Percentiles rank a stretch among this genome's conserved stretches.
Conservation (phyloP, 2,888 invertebrate species). For the Megastigmus dorsalis region DNA sequence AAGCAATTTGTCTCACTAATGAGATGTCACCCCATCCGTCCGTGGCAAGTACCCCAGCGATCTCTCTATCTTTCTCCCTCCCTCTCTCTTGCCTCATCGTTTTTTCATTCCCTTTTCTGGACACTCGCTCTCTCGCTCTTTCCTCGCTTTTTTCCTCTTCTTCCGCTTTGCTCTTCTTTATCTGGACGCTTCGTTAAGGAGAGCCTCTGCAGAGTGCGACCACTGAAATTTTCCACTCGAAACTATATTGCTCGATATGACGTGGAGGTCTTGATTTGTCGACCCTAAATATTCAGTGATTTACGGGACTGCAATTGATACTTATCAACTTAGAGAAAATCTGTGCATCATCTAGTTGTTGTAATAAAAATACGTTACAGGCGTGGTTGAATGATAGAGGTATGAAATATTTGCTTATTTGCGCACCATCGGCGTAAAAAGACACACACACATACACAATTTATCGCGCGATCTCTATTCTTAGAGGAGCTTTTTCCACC, state of each 20-base stretch:
- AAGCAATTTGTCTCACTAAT: conserved; percentile 75
- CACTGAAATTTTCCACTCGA: neutral
- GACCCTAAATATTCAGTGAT: too few relatives aligned
- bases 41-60: conserved; percentile 57
- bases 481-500: too few relatives aligned
- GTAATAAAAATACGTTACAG: too few relatives aligned
- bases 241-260: neutral
- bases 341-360: too few relatives aligned
- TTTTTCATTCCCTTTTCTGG: neutral
- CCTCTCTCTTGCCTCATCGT: neutral
- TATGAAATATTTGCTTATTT: conserved; percentile 2
- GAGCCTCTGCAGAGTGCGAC: too few relatives aligned
- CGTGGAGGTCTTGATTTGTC: neutral
- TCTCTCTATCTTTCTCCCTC: conserved; percentile 40
- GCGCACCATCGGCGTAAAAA: too few relatives aligned
- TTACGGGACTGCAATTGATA: too few relatives aligned
- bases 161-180: neutral
- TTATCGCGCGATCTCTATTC: too few relatives aligned
- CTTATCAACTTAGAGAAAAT: too few relatives aligned
- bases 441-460: too few relatives aligned
- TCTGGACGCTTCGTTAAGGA: neutral
- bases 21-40: conserved; percentile 73
- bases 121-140: neutral
- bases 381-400: too few relatives aligned
- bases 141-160: neutral